These are phyloP conservation scores for Phoxinus dragarum DNA, from an alignment of 2,797 vertebrate genomes.

Conservation along the genomic window DNA sequence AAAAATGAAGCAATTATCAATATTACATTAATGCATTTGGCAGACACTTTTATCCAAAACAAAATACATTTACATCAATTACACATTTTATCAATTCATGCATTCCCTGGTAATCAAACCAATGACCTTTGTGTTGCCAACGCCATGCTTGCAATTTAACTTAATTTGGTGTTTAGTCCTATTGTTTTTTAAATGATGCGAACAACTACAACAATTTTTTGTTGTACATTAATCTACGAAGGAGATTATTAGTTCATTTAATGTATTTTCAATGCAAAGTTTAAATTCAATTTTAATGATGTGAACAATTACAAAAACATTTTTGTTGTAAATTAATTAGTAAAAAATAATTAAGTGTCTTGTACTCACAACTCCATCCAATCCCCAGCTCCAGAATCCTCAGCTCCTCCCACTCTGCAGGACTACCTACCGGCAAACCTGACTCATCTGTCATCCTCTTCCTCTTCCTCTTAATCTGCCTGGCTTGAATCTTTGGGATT, in stretches of 20 bases:
- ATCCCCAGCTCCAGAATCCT: too few species aligned
- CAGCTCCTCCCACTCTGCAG: too few species aligned
- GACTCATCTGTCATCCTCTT: too few species aligned
- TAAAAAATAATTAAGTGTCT: neutral
- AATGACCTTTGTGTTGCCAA: neutral
- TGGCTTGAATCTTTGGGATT: too few species aligned
- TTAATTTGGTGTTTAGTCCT: neutral
- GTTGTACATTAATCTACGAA: neutral
- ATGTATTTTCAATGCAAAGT: neutral
- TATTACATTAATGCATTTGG: neutral
- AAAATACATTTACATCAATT: neutral
- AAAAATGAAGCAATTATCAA: neutral
- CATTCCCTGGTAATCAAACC: neutral
- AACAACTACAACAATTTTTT: neutral
- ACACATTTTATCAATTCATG: neutral
- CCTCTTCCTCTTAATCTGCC: too few species aligned
- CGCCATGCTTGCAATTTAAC: neutral
- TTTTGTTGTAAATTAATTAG: neutral
- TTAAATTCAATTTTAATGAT: neutral
- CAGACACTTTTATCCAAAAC: neutral
- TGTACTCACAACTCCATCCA: too few species aligned
- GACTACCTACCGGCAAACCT: too few species aligned
- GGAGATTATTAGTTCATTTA: neutral
- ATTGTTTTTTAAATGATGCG: neutral
- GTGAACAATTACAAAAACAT: neutral